Percentiles rank a stretch among this genome's conserved stretches.
phyloP scores from a whole-genome alignment of 2,113 vertebrate species.

The Uria lomvia region DNA sequence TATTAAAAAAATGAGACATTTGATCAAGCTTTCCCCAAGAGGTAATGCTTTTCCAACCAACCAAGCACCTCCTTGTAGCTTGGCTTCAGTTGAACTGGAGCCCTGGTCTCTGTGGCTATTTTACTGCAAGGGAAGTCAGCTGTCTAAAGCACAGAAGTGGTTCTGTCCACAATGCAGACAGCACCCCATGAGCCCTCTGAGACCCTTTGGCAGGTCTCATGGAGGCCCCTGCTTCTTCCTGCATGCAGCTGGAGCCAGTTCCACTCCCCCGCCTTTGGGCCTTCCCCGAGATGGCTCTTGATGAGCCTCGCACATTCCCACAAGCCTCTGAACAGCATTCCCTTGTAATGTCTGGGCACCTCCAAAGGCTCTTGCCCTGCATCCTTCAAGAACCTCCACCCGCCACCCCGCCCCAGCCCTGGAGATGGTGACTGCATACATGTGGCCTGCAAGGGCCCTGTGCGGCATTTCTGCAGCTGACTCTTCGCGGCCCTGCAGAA shows the following conservation, averaged over 20 bases:
- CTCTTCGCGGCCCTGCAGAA: not conserved
- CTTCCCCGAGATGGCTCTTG: accelerated
- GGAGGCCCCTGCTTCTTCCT: not conserved
- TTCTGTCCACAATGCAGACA: no score
- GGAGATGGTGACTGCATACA: no score
- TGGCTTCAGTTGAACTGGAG: not conserved
- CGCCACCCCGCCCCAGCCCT: not conserved
- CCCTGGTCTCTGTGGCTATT: not conserved
- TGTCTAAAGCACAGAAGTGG: not conserved
- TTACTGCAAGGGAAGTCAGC: no score
- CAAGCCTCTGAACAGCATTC: not conserved
- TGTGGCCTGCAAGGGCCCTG: not conserved
- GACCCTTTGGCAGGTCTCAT: not conserved
- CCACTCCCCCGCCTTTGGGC: not conserved
- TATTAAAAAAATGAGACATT: no score
- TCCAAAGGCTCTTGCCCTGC: not conserved
- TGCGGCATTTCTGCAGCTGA: accelerated
- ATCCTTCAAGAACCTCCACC: not conserved
- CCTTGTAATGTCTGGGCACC: not conserved
- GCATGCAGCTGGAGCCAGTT: not conserved
- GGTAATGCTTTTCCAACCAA: not conserved
- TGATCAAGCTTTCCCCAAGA: not conserved
- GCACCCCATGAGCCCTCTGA: no score
- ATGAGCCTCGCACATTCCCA: not conserved
- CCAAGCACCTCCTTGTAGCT: no score